Conservation (phyloP, 2,113 vertebrate species). For the Strix uralensis region DNA sequence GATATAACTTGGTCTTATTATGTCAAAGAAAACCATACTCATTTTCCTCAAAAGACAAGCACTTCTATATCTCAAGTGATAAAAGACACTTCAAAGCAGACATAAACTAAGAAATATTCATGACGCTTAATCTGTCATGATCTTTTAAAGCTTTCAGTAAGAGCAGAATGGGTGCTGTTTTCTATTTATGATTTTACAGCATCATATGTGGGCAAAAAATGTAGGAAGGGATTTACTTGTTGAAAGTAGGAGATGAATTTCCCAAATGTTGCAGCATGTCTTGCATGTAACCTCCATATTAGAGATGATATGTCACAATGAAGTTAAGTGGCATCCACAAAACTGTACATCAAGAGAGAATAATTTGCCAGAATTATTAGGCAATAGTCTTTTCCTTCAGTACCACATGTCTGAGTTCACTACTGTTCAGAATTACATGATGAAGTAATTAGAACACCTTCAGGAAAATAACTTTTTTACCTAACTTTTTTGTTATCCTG, state of each 20-base stretch:
- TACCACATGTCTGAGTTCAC: not conserved
- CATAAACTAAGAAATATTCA: not conserved
- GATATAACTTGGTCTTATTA: not conserved
- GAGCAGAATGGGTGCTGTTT: not conserved
- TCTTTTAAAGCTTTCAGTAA: constrained; percentile 18
- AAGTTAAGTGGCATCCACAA: not conserved
- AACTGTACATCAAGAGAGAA: not conserved
- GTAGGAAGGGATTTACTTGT: not conserved
- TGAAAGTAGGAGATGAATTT: not conserved
- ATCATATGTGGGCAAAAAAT: not conserved
- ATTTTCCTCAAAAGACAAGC: not conserved
- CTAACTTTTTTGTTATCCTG: not conserved
- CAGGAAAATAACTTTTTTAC: not conserved
- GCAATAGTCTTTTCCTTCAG: not conserved
- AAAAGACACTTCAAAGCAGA: not conserved
- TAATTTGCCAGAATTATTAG: not conserved
- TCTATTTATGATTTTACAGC: not conserved
- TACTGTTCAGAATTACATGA: not conserved
- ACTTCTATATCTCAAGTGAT: not conserved
- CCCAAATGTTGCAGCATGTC: not conserved
- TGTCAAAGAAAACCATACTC: not conserved
- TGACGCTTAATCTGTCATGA: not conserved
- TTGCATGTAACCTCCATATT: not conserved
- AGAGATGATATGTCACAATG: not conserved
- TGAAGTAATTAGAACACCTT: not conserved